phyloP scores from a whole-genome alignment of 2,113 vertebrate genomes.

The Platichthys flesus region DNA sequence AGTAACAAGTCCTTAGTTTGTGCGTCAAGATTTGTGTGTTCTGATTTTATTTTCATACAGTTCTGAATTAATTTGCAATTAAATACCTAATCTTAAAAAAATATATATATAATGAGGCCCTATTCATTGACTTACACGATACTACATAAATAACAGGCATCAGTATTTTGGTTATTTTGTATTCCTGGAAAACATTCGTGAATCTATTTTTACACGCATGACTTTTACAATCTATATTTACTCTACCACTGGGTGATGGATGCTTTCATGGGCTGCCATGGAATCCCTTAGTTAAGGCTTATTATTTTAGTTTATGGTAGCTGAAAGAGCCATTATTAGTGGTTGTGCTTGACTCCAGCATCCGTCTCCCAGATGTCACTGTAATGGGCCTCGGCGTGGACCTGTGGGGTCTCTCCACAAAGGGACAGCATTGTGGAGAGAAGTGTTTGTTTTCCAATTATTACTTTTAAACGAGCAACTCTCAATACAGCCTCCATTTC shows the following conservation, averaged over 20 bases:
- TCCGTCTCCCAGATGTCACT: conserved; percentile 69
- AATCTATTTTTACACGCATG: conserved; percentile 7
- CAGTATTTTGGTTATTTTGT: neutral
- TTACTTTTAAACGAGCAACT: conserved; percentile 36
- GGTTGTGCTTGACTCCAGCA: conserved; percentile 22
- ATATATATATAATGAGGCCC: neutral
- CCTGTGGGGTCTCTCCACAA: conserved; percentile 43
- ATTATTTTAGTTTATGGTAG: conserved; percentile 34
- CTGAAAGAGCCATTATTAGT: conserved; percentile 41
- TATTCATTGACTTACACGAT: neutral
- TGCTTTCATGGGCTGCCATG: conserved; percentile 45
- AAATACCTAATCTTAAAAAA: neutral
- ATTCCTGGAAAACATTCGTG: neutral
- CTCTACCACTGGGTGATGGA: conserved; percentile 7
- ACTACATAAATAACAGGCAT: neutral
- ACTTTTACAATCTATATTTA: conserved; percentile 41
- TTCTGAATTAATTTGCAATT: neutral
- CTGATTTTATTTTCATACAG: neutral
- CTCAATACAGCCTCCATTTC: conserved; percentile 2
- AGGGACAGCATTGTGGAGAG: conserved; percentile 23
- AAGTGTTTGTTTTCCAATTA: conserved; percentile 57
- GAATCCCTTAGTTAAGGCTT: conserved; percentile 35
- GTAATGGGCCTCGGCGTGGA: conserved; percentile 54
- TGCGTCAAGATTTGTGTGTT: neutral
- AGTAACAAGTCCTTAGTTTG: neutral